Conservation (phyloP, 2,113 vertebrate genomes). For the Crotalus tigris region DNA sequence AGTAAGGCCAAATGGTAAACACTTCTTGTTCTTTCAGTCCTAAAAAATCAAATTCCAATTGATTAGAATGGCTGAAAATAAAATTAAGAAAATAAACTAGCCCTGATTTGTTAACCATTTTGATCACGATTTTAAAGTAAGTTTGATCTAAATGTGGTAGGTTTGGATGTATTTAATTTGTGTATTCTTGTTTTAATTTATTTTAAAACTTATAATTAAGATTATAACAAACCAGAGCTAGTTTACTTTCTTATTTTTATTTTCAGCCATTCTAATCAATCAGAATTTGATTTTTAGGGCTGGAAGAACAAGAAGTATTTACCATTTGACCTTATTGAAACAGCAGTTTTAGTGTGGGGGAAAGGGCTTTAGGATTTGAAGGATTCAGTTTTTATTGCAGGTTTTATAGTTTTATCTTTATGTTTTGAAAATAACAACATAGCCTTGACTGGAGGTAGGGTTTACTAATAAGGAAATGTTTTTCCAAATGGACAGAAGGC, state of each 20-base stretch:
- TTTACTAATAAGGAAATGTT: not conserved
- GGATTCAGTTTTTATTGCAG: not conserved
- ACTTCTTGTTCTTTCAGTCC: not conserved
- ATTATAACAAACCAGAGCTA: not conserved
- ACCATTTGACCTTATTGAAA: not conserved
- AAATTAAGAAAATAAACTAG: not conserved
- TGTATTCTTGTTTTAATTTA: no score
- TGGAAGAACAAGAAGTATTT: not conserved
- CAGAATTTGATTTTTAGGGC: not conserved
- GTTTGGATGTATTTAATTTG: no score
- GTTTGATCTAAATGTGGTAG: no score
- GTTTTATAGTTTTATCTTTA: not conserved
- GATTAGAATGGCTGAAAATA: not conserved
- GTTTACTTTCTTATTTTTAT: not conserved
- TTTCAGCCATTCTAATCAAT: not conserved
- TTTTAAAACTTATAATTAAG: no score
- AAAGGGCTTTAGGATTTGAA: not conserved
- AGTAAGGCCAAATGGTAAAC: not conserved
- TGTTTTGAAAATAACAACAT: not conserved
- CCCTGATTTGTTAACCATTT: not conserved
- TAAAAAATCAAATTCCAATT: not conserved
- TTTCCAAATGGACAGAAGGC: constrained; percentile 1
- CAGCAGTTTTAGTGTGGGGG: not conserved
- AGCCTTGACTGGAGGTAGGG: not conserved
- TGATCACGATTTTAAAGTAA: no score